Evolutionary conservation across 2,888 invertebrate genomes (phyloP), one percentile per base, ranked within the genome.

Genomic region (Phengaris arion): DNA sequence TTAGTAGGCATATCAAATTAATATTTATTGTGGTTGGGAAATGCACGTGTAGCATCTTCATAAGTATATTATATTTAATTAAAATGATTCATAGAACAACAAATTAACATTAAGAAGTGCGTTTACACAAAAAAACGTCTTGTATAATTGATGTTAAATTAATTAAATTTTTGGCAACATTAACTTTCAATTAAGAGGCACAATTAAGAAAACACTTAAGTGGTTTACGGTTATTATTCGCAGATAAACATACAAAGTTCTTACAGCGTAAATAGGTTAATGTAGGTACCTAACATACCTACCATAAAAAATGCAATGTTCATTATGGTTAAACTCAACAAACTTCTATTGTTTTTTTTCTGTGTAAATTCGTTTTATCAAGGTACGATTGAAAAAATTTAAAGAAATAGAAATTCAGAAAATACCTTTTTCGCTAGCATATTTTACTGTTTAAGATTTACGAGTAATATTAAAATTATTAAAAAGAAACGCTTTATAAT

Each of bases 161-260:
- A 68, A n/a, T 69, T 9, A 52, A 52, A 72, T 22, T 35, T 12
- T 72, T 72, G 72, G 72, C 72, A 72, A 52, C 51, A 10, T 35
- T 54, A 72, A 22, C 72, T 12, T 22, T 22, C 7, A 72, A 35
- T 72, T 54, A 72, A 6, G 12, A 72, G 6, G 22, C 10, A 35
- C 52, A 72, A 72, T 72, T 70, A 72, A 54, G 12, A 72, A 72
- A 72, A 22, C 72, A 72, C 72, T 72, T 72, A 54, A 51, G 35
- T 35, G 48, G 22, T 70, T 70, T 22, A 22, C 52, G 5, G 15
- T 72, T 72, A 52, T 72, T 72, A 52, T 72, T 72, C 54, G 10
- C 35, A 52, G 45, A 35, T 12, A 68, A 52, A 35, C 51, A 52
- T 52, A 72, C 35, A 8, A 35, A 45, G 6, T 10, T 64, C 6